These are phyloP conservation scores for Sinopyrophorus schimmeli DNA, from an alignment of 2,888 invertebrate species.

Conservation along the genomic window DNA sequence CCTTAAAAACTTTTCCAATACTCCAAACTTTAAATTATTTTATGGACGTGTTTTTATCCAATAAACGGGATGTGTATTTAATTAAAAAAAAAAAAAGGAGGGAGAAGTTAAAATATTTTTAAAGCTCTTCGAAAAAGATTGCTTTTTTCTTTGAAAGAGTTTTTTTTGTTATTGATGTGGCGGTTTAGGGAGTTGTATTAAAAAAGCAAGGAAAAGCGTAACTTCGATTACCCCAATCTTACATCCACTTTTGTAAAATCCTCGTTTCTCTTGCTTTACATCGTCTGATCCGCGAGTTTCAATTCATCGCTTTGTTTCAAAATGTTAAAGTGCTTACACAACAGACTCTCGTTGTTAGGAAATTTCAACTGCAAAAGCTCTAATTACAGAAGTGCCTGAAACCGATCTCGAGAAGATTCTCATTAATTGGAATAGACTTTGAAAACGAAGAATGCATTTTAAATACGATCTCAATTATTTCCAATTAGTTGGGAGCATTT, in stretches of 20 bases:
- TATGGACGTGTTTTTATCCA: no score
- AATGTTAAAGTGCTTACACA: slow-evolving; percentile 26
- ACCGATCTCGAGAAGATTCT: slow-evolving; percentile 15
- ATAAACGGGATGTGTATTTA: no score
- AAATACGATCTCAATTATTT: slow-evolving; percentile 14
- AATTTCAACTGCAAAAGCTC: slow-evolving; percentile 25
- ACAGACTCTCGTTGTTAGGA: slow-evolving; percentile 14
- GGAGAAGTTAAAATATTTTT: no score
- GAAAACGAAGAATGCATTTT: slow-evolving; percentile 12
- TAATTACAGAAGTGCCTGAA: slow-evolving; percentile 20
- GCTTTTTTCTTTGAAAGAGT: no score
- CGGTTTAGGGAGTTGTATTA: slow-evolving; percentile 44
- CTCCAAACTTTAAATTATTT: no score
- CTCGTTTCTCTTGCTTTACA: slow-evolving; percentile 35
- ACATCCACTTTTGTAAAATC: slow-evolving; percentile 30
- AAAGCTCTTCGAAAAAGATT: no score
- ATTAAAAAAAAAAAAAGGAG: no score
- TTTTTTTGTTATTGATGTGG: slow-evolving; percentile 54
- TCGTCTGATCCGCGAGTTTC: slow-evolving; percentile 30
- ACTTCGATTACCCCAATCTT: slow-evolving; percentile 31
- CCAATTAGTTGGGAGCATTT: slow-evolving; percentile 9
- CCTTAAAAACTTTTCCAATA: slow-evolving; percentile 1
- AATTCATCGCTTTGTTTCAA: slow-evolving; percentile 34
- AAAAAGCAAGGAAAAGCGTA: slow-evolving; percentile 42
- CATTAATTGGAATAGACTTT: slow-evolving; percentile 15